Base-by-base conservation (phyloP, 92 coral and sea anemone genomes). In the Phymanthus crucifer region DNA sequence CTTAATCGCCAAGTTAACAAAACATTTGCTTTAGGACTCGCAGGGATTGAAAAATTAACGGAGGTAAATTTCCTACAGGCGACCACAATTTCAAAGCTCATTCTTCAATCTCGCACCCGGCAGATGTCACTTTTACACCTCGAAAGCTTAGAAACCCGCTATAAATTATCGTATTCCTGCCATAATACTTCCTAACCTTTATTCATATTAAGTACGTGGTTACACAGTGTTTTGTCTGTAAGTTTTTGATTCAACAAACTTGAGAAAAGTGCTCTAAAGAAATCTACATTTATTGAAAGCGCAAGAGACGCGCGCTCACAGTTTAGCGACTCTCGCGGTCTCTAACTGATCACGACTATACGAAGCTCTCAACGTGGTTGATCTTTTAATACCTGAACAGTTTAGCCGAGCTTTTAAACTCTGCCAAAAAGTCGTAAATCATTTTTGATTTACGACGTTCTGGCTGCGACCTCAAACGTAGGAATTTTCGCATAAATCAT, bases 401-500 rank as follows among this genome's bases (percentile, higher is more conserved):
- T 66, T 85, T 73, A 85, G 37, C 32, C n/a, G 68, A 76, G 81
- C 89, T 69, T 85, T 89, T 85, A 80, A 79, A n/a, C 46, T 24
- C 87, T 72, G 78, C 84, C 71, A 77, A 74, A 66, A 43, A 81
- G 65, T 38, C 73, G 79, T 73, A 64, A 45, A n/a, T 57, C 72
- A 48, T 56, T 86, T 85, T 69, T 89, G 93, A 89, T 89, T 89
- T 89, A 89, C 86, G n/a, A n/a, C n/a, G 84, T 75, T 73, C 79
- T 46, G 61, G 33, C n/a, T n/a, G 69, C 87, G 66, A 80, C 83
- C 79, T 73, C 83, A 68, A 23, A 50, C 81, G 73, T 69, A 76
- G 91, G 85, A 87, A 88, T 82, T 88, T 89, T 89, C 93, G 70
- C 93, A 89, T 89, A 89, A 89, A 89, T 89, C 93, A 89, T 82